Base-by-base conservation (phyloP, 2,113 vertebrate species). In the Pelvicachromis taeniatus region DNA sequence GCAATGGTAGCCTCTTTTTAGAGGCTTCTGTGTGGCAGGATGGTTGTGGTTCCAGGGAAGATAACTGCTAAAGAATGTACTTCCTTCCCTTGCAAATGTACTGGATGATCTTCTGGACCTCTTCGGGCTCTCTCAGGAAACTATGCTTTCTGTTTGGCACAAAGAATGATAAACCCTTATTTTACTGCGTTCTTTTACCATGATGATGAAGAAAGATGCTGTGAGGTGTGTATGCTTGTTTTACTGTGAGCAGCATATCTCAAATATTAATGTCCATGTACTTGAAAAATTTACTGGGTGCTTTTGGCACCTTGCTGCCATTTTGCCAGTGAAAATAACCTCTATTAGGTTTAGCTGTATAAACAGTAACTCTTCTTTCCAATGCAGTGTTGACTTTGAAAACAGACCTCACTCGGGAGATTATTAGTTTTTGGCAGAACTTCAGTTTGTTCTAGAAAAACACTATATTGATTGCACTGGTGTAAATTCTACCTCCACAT, bases 371-470 rank as follows among this genome's bases (percentile, higher is more conserved):
- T 10, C n/a, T 77, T 84, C 52, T 78, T 58, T 83, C 55, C 59
- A 81, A 10, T n/a, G 42, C 33, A 7, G 14, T 90, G 87, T 89
- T 88, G 85, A 90, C 89, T 89, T 50, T 87, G 81, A 88, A 92
- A 91, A 92, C 61, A 86, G 63, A 70, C 65, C 82, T 31, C 82
- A 80, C 82, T 58, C 31, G 9, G 45, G 63, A 85, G 81, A 84
- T 90, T 89, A 80, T 91, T 88, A 70, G 17, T 87, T 55, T 68
- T 81, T 84, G 83, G 81, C 75, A 88, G 78, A 55, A 45, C 77
- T 58, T 82, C 48, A 58, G 80, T 21, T 38, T 81, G 38, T 56
- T 54, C 78, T 85, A 77, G 82, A 81, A 85, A 79, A 87, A 80
- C 73, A 70, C 68, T 86, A 73, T 53, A 78, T 81, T 81, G 82